Base-by-base conservation (phyloP, 1,140 invertebrate genomes). In the Matsumurasca onukii region DNA sequence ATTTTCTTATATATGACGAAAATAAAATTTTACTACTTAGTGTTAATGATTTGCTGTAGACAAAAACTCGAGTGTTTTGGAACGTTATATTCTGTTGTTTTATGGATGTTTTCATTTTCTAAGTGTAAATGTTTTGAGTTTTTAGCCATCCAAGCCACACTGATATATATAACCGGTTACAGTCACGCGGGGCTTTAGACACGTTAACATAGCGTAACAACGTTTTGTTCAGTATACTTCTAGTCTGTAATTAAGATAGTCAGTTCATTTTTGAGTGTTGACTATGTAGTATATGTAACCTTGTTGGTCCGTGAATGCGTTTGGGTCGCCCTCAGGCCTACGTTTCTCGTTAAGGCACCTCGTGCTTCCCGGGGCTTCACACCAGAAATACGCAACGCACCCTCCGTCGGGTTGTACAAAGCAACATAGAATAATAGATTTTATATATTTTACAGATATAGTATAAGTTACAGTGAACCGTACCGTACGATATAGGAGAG, bases 1-100 rank as follows among this genome's bases (percentile, higher is more conserved):
- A 84, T 84, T 83, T 83, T 83, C 70, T 73, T 73, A 73, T 70
- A 73, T 69, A 83, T 80, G 79, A 81, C 76, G 76, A 80, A 75
- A 71, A 74, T 68, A 72, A 73, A 73, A 73, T 73, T 73, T 73
- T 73, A 73, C 72, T 73, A 73, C 69, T 73, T 73, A 73, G 69
- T 73, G 70, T 73, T 73, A 73, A 73, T 71, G 70, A 71, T 70
- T 73, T 73, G 66, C 72, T 71, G 69, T 73, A 73, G 72, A 69
- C 55, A 69, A 72, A 71, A 74, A 70, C 57, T 73, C 73, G 75
- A 71, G 69, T 67, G 70, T 72, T 73, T 73, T 72, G 68, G 68
- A 73, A 68, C 70, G 69, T 69, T 71, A 71, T 73, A 72, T 73
- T 71, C 66, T 77, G 80, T 73, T 73, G 59, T 72, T 77, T 78